Conservation (phyloP, 2,113 vertebrate genomes). For the Chloebia gouldiae region DNA sequence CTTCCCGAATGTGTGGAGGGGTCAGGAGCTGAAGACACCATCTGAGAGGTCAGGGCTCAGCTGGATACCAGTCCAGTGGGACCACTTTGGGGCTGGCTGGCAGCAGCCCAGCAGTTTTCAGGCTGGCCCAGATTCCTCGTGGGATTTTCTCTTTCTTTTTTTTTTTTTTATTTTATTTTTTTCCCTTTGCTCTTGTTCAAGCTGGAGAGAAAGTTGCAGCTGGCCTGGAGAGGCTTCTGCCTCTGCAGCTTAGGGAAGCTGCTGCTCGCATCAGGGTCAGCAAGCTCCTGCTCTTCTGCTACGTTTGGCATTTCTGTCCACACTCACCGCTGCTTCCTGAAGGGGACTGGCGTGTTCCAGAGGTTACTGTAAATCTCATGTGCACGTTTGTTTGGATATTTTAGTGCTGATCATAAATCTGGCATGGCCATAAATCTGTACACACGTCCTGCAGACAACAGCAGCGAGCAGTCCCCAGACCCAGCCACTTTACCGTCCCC, state of each 20-base stretch:
- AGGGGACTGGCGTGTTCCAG: neutral
- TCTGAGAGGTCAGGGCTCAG: neutral
- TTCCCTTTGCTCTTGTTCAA: neutral
- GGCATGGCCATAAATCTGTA: neutral
- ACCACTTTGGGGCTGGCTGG: neutral
- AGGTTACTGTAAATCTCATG: neutral
- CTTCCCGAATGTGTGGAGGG: neutral
- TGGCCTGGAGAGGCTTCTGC: neutral
- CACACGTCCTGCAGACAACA: neutral
- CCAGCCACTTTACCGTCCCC: neutral
- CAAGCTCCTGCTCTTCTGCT: neutral
- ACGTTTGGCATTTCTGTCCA: neutral
- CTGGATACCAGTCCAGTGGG: neutral
- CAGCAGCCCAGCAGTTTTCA: neutral
- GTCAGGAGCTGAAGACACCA: neutral
- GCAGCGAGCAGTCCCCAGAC: neutral
- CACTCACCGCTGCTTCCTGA: neutral
- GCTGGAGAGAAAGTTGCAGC: neutral
- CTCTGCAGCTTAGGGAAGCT: neutral
- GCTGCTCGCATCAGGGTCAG: neutral
- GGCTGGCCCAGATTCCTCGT: neutral
- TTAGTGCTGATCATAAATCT: slow-evolving; percentile 57
- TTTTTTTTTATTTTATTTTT: no score
- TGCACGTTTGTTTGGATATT: neutral
- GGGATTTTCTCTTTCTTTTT: fast-evolving